Percentiles rank a stretch among this genome's conserved stretches.
These are phyloP conservation scores for Tinea pellionella DNA, from an alignment of 2,888 invertebrate genomes.

Conservation along the genomic window DNA sequence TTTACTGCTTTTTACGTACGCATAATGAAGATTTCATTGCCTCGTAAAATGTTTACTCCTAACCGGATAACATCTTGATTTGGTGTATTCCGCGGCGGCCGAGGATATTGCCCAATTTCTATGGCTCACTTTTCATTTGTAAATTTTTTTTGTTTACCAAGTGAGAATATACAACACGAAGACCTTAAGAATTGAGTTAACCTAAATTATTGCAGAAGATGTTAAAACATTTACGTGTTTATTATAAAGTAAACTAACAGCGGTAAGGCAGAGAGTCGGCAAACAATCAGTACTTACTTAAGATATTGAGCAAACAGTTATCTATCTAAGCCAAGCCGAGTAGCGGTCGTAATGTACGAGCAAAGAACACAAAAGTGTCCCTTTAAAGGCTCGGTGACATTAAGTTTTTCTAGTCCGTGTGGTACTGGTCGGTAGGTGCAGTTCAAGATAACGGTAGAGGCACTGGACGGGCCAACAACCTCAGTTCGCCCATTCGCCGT, in stretches of 20 bases:
- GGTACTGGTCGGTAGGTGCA: slow-evolving; percentile 2
- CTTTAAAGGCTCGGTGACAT: slow-evolving; percentile 13
- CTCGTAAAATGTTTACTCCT: slow-evolving; percentile 32
- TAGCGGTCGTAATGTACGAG: neutral
- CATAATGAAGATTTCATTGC: slow-evolving; percentile 38
- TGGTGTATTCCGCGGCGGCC: slow-evolving; percentile 29
- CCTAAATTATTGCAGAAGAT: no score
- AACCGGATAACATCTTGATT: slow-evolving; percentile 33
- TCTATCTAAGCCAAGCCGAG: neutral
- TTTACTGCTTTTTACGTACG: slow-evolving; percentile 27
- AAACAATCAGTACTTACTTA: neutral
- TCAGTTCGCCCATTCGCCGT: slow-evolving; percentile 1
- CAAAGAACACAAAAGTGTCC: slow-evolving; percentile 6
- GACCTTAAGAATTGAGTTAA: no score
- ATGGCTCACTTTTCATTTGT: neutral
- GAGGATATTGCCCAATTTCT: slow-evolving; percentile 9
- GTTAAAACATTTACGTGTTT: neutral
- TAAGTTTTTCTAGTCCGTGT: slow-evolving; percentile 13
- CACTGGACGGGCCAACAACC: slow-evolving; percentile 8
- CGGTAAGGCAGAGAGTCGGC: neutral
- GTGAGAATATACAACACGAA: neutral
- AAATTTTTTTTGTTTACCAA: neutral
- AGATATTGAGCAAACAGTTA: neutral
- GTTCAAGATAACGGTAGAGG: slow-evolving; percentile 12
- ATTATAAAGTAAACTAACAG: neutral